phyloP scores from a whole-genome alignment of 2,888 invertebrate species.

The Alsophila aescularia region DNA sequence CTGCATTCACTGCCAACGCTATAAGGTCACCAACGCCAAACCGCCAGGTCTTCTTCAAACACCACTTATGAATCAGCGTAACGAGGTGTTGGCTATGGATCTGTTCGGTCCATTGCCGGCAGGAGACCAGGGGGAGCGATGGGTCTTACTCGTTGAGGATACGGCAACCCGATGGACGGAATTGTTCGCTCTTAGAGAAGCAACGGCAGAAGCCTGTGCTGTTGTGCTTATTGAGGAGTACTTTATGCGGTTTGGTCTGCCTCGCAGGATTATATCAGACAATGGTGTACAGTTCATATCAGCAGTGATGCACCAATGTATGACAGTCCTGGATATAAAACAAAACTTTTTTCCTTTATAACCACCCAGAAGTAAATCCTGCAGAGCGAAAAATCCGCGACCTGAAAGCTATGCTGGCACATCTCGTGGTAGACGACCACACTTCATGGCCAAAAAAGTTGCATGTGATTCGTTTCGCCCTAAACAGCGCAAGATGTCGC shows the following conservation, averaged over 20 bases:
- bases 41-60: constrained; percentile 17
- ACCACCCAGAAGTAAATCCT: too few species aligned
- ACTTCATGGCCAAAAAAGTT: constrained; percentile 15
- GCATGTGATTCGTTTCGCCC: constrained; percentile 1
- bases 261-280: constrained; percentile 21
- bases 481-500: constrained; percentile 4
- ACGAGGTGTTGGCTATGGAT: background rate
- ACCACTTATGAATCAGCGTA: background rate
- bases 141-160: constrained; percentile 15
- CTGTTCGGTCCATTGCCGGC: too few species aligned
- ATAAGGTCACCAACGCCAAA: constrained; percentile 17
- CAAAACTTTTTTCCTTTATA: too few species aligned
- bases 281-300: constrained; percentile 25
- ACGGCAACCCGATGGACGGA: constrained; percentile 18
- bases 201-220: constrained; percentile 28
- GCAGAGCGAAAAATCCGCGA: too few species aligned
- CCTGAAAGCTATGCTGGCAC: background rate
- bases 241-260: constrained; percentile 20
- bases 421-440: constrained; percentile 13
- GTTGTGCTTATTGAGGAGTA: constrained; percentile 21
- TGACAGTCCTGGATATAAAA: constrained; percentile 15
- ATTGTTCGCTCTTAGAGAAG: constrained; percentile 22
- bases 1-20: constrained; percentile 12
- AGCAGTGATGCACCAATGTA: constrained; percentile 19
- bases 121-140: too few species aligned